Base-by-base conservation (phyloP, 2,113 vertebrate genomes). In the Sander vitreus region DNA sequence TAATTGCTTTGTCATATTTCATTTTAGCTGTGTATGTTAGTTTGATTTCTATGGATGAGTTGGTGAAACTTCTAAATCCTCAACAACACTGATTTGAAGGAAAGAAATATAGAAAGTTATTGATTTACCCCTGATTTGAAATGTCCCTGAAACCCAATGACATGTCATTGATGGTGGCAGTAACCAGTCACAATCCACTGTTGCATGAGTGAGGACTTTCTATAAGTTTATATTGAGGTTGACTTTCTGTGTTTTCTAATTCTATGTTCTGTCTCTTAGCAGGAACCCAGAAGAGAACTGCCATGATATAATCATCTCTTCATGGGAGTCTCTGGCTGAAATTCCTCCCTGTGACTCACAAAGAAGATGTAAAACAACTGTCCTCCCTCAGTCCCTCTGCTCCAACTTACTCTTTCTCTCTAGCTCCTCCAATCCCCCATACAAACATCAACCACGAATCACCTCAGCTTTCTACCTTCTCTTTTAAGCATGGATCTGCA, bases 271-370 rank as follows among this genome's bases (percentile, higher is more conserved):
- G 16, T 90, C 66, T 90, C 21, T 87, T 65, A 53, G 79, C 93
- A 95, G 95, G 92, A 88, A 25, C 92, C 93, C 85, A 95, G 95
- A 91, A 94, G 93, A 91, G 91, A 94, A 90, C 91, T 93, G 77
- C 93, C 93, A 64, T 94, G 94, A 95, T 89, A 78, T 85, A 90
- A 92, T 79, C 92, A 78, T 83, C 89, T 82, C 89, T 75, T 85
- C 85, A 76, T 45, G 54, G 76, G 59, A 88, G 76, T 88, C 77
- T 79, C 67, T 88, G 74, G 53, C 67, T 76, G 82, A 75, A 81
- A 75, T 39, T 47, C 71, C 75, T 75, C 72, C 81, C 80, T 47
- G 66, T 83, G 87, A 92, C 89, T 84, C 87, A 80, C 78, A 85
- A 69, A 85, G 81, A 88, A 89, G 76, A 91, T 87, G 76, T 86